Evolutionary conservation across 2,797 vertebrate species (phyloP).

Genomic region (Graptemys geographica): DNA sequence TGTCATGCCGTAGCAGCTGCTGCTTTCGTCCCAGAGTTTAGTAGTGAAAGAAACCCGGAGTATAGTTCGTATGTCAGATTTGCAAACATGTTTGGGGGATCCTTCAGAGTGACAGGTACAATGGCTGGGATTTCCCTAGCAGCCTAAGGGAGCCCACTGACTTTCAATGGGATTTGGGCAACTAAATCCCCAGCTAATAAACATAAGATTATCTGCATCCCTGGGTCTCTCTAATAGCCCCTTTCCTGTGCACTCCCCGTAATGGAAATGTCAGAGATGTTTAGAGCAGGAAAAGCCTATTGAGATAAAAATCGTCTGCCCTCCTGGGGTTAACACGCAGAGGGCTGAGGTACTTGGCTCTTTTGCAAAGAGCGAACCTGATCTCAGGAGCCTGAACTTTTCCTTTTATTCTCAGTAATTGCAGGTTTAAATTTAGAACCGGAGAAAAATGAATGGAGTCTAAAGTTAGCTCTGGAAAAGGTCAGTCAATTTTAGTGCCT

Average conservation of each 20-base stretch:
- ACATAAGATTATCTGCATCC: neutral
- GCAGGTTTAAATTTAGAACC: neutral
- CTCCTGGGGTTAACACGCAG: neutral
- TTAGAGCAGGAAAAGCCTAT: neutral
- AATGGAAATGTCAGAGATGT: neutral
- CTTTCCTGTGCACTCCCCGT: neutral
- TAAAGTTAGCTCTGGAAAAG: conserved; percentile 9
- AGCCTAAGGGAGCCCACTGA: neutral
- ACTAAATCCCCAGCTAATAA: neutral
- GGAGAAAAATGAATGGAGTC: neutral
- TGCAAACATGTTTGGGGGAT: neutral
- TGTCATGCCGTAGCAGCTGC: accelerated
- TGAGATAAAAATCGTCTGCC: neutral
- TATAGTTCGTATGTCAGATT: neutral
- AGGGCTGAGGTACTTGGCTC: neutral
- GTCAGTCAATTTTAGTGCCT: neutral
- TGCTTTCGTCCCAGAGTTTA: neutral
- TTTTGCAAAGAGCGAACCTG: neutral
- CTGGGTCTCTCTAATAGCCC: neutral
- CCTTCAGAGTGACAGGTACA: neutral
- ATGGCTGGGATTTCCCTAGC: neutral
- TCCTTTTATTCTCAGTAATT: neutral
- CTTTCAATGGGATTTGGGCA: neutral
- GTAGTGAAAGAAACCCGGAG: neutral
- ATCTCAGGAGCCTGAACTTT: neutral